Evolutionary conservation across 2,888 invertebrate genomes (phyloP).

Genomic region (Nesidiocoris tenuis): DNA sequence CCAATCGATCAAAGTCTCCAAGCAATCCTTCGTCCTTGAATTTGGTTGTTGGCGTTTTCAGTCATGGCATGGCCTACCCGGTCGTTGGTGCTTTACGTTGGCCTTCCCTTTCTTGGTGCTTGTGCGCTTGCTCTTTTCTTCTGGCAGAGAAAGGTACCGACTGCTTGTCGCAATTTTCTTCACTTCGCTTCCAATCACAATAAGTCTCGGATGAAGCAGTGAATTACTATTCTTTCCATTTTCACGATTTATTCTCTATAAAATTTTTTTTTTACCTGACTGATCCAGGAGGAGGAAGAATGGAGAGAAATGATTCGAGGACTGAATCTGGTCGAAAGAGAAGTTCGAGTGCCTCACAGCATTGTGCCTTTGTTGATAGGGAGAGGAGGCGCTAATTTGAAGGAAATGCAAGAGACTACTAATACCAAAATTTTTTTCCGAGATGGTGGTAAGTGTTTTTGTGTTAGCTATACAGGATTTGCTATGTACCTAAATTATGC

Average conservation of each 20-base stretch:
- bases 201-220: too few relatives aligned
- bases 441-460: slow-evolving; percentile 53
- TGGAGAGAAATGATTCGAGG: slow-evolving; percentile 42
- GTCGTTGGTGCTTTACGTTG: slow-evolving; percentile 33
- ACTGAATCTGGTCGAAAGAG: slow-evolving; percentile 46
- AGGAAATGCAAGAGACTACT: slow-evolving; percentile 71
- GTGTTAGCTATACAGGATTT: too few relatives aligned
- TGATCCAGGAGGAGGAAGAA: slow-evolving; percentile 50
- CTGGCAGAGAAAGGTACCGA: slow-evolving; percentile 48
- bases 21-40: too few relatives aligned
- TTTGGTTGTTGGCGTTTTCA: too few relatives aligned
- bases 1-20: too few relatives aligned
- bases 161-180: slow-evolving; percentile 5
- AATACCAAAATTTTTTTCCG: slow-evolving; percentile 63
- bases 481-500: too few relatives aligned
- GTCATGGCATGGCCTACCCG: slow-evolving; percentile 38
- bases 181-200: too few relatives aligned
- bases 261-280: too few relatives aligned
- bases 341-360: slow-evolving; percentile 54
- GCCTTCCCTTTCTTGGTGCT: slow-evolving; percentile 47
- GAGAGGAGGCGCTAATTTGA: slow-evolving; percentile 72
- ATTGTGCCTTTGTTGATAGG: slow-evolving; percentile 59
- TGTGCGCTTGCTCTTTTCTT: slow-evolving; percentile 48
- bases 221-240: too few relatives aligned
- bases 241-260: too few relatives aligned